Base-by-base conservation (phyloP, 2,797 vertebrate genomes). In the Sebastes alutus region DNA sequence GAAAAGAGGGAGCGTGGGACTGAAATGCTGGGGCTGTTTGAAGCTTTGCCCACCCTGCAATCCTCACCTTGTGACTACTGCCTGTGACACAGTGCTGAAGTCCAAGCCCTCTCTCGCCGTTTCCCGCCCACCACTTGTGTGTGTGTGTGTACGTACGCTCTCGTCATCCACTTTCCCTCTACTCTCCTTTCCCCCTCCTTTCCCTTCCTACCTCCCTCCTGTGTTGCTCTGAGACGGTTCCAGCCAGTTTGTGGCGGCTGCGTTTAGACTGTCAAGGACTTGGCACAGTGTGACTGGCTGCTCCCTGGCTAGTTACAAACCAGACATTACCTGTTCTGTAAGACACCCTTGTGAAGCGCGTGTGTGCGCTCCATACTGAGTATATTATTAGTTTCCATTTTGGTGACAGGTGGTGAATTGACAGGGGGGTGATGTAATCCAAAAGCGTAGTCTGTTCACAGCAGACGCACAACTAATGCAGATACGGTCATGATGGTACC, bases 51-150 rank as follows among this genome's bases (percentile, higher is more conserved):
- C 90, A 79, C 84, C 63, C 76, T 79, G 84, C 94, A 94, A 95
- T 96, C 93, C 89, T 87, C 89, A 93, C 85, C 94, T 95, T 95
- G 94, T 93, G 92, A 95, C 93, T 90, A 58, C 81, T 66, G 85
- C 69, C 87, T 82, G 84, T 89, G 92, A 91, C 88, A 83, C 76
- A 6, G 88, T 91, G 92, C 90, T 89, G 78, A 94, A 93, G 93
- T 94, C 90, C 88, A 86, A 91, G 80, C 80, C 73, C 75, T 85
- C 78, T 89, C 77, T 75, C 75, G 73, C 29, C 0, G 2, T 38
- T 72, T 75, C 76, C 86, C 72, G 61, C 81, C 87, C 77, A 67
- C 85, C 56, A 65, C 85, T 78, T 74, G 55, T 72, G 68, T 82
- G 76, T 72, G 76, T 72, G 63, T 83, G 75, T 82, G 77, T 85